Evolutionary conservation across 2,888 invertebrate genomes (phyloP), one percentile per base, ranked within the genome.

Genomic region (Euplexia lucipara): DNA sequence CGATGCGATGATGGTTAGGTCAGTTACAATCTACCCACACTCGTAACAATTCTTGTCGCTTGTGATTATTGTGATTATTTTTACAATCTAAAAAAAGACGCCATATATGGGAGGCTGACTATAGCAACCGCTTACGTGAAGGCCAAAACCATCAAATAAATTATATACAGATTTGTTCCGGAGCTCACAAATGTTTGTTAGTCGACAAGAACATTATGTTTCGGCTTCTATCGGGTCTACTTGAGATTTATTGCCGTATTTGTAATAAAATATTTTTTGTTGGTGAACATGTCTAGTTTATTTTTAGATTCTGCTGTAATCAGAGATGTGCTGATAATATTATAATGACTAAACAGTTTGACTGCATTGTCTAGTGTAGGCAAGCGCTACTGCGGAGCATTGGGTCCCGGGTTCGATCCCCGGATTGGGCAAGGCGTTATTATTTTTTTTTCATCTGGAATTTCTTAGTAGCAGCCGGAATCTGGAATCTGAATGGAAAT

Each of bases 71-170:
- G 7, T 26, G 10, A 10, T n/a, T 16, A 6, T 14, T 18, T 32
- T 20, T n/a, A 32, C 1, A 5, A 32, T 44, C 26, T 10, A 18
- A 34, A 39, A 20, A 34, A 14, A 18, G 37, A 8, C 0, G 4
- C 34, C 18, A 8, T n/a, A 30, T 5, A 22, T 18, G n/a, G 37
- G 49, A 44, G 9, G 41, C 34, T 42, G 16, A 26, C 34, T 8
- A 32, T 18, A 35, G 35, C 16, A 63, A 37, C 35, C 20, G 18
- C 22, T n/a, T 35, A 10, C 6, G 4, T 32, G 51, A 66, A 60
- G 47, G 71, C 22, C 48, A 41, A 48, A 41, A 48, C 56, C 22
- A 72, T 74, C 5, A 58, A 72, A 74, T 74, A 57, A 57, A 68
- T 67, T 57, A 45, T 18, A 57, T 1, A 20, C 12, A 10, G 10